Evolutionary conservation across 2,797 vertebrate species (phyloP), one percentile per base, ranked within the genome.

Genomic region (Garrulus glandarius): DNA sequence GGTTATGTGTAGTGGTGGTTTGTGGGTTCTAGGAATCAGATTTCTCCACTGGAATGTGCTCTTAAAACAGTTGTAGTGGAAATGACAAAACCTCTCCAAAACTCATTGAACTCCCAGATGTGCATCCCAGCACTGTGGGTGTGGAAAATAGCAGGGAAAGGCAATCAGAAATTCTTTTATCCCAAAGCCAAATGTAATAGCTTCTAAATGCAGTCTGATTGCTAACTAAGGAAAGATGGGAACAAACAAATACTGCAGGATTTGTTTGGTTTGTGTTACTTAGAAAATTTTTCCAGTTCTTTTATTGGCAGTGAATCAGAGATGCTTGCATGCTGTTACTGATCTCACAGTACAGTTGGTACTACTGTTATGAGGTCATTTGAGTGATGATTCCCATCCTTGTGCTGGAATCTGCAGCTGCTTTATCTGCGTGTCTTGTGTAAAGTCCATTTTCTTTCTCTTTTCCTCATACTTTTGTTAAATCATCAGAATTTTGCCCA

Each of bases 201-300:
- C 36, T 78, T 44, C 61, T 85, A 68, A 56, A 36, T 8, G 53
- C 14, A 63, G 22, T 43, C 52, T 55, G 88, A 56, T 74, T 94
- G 84, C 81, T 83, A 93, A 92, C 37, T 26, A 84, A 95, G 55
- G 56, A 74, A 92, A 70, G 63, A 70, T 6, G 27, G 49, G 87
- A 85, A 92, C 36, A 60, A 94, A 84, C 50, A 91, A 94, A 53
- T 70, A 81, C 14, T 52, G 44, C 6, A 24, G 68, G 52, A 53
- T 84, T 91, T 91, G 46, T 70, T 80, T 79, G 68, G 6, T 90
- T 89, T 65, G 56, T 80, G 67, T 80, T 65, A n/a, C 64, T 91
- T 81, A 68, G 53, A 39, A 87, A 72, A 68, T 64, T 47, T 49
- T 47, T 86, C 53, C 75, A 83, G 30, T 71, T 49, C 81, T 93